Conservation (phyloP, 2,797 vertebrate genomes). For the Nasua narica region DNA sequence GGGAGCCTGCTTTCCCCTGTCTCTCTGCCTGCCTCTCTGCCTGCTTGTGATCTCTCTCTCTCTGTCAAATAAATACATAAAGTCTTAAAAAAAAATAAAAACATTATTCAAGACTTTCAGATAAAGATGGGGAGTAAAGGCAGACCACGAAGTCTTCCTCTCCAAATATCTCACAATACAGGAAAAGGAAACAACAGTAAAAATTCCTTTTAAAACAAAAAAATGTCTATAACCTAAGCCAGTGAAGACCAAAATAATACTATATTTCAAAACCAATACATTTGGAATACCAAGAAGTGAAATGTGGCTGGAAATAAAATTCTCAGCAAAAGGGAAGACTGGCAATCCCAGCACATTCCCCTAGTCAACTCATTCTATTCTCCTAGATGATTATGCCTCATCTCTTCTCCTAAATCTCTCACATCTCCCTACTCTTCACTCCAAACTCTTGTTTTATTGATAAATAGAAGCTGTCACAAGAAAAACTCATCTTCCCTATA, state of each 20-base stretch:
- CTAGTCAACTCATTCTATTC: background rate
- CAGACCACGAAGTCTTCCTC: background rate
- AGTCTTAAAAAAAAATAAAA: no score
- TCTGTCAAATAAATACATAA: no score
- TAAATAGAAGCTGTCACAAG: background rate
- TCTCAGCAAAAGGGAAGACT: background rate
- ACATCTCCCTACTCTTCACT: background rate
- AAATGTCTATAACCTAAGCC: background rate
- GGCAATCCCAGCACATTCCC: background rate
- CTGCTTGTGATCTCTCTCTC: no score
- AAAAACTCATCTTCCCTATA: background rate
- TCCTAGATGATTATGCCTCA: background rate
- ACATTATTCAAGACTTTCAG: background rate
- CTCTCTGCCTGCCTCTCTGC: no score
- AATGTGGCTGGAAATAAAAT: conserved; percentile 2
- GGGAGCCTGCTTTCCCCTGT: no score
- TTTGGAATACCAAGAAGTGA: background rate
- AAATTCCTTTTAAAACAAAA: conserved; percentile 18
- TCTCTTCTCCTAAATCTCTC: background rate
- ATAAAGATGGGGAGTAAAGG: background rate
- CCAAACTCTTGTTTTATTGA: background rate
- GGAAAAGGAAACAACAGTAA: background rate
- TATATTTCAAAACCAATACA: conserved; percentile 40
- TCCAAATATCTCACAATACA: background rate
- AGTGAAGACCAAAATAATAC: background rate